Conservation (phyloP, 2,113 vertebrate genomes). For the Atrichornis clamosus region DNA sequence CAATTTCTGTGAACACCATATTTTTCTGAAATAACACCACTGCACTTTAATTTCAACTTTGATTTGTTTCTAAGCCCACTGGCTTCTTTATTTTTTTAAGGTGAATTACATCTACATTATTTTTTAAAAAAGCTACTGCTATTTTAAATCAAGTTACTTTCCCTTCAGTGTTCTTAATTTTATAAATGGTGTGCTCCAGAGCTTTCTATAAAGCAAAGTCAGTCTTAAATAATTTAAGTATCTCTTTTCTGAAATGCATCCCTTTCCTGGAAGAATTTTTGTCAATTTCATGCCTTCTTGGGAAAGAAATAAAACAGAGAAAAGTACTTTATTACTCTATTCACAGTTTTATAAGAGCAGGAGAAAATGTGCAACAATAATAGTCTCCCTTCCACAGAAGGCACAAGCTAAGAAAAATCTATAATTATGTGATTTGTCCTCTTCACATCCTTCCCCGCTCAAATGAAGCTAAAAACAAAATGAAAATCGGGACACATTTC, state of each 20-base stretch:
- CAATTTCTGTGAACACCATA: background rate
- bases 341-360: background rate
- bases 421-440: background rate
- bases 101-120: conserved; percentile 7
- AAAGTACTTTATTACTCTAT: background rate
- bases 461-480: conserved; percentile 10
- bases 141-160: conserved; percentile 22
- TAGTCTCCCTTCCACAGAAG: background rate
- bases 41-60: background rate
- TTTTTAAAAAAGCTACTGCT: background rate
- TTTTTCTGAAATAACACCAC: conserved; percentile 10
- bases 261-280: background rate
- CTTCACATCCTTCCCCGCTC: background rate
- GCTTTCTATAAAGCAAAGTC: background rate
- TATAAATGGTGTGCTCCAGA: background rate
- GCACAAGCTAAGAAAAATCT: background rate
- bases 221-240: conserved; percentile 32
- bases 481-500: background rate
- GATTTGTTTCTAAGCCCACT: background rate
- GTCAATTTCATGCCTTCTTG: background rate
- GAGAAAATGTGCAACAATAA: background rate
- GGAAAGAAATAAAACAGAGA: background rate
- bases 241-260: background rate
- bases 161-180: conserved; percentile 7
- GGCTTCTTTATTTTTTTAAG: background rate